Evolutionary conservation across 2,888 invertebrate species (phyloP), one percentile per base, ranked within the genome.

Genomic region (Criorhina ranunculi): DNA sequence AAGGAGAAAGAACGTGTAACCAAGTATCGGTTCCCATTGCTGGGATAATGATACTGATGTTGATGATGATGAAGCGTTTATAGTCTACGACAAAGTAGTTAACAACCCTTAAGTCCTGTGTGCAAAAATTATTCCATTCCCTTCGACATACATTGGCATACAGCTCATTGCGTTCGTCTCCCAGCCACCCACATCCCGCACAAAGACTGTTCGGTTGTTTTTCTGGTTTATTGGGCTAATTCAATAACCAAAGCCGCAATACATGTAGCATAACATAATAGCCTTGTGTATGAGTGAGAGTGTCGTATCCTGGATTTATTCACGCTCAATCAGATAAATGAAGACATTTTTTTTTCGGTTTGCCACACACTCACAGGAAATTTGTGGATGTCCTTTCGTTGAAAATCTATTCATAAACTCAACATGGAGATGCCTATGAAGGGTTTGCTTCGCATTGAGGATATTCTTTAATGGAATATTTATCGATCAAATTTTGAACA

Each of bases 151-250:
- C 87, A 89, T 88, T 86, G 87, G 86, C 87, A 87, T 86, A 88
- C 87, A 88, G 88, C 88, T 89, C 89, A 88, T 89, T 88, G 88
- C 87, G 80, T 87, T 83, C 69, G 62, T 73, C 46, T 46, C 60
- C 53, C 62, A 67, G 44, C 75, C 53, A 12, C 24, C 60, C 51
- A 31, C 29, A 69, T 46, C 60, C 77, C 76, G 77, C 83, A 78
- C 80, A 79, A 77, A 75, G 59, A 64, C 81, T 75, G 79, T 87
- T 87, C 89, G 88, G 89, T 90, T 91, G 90, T 91, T 91, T 91
- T 91, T 91, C 91, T 91, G 91, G 90, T 91, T 91, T 91, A 91
- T 91, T 91, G 91, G 90, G 90, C 91, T 91, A 91, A 91, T 91
- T 91, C 91, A 91, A 91, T 91, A 91, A 91, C 90, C 90, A 88